Base-by-base conservation (phyloP, 2,888 invertebrate species). In the Chrysina gloriosa region DNA sequence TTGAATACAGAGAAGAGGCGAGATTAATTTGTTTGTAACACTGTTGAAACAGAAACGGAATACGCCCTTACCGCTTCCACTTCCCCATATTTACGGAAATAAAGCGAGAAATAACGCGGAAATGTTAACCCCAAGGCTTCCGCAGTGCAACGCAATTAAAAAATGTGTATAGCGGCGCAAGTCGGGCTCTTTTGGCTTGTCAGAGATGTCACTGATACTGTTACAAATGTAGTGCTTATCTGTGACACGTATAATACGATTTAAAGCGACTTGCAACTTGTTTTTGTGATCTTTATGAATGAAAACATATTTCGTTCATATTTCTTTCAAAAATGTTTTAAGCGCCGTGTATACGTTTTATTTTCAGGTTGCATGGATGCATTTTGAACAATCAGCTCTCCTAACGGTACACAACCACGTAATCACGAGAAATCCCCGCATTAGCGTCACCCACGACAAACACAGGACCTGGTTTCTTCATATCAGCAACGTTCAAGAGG, bases 341-440 rank as follows among this genome's bases (percentile, higher is more conserved):
- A n/a, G n/a, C n/a, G n/a, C n/a, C n/a, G n/a, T n/a, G n/a, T n/a
- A n/a, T 54, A 16, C 11, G 19, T 42, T 50, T 42, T 64, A 3
- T 72, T 84, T 85, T 29, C 85, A 96, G 96, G 95, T 96, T 72
- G 96, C 96, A 77, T 96, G 96, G 96, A 96, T 96, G 92, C 93
- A 96, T 83, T 95, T 94, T 83, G 96, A 96, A 83, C 95, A 95
- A 84, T 95, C 95, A 63, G 95, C 96, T 54, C 96, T 96, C 79
- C 84, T 96, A 80, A 95, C 96, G 48, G 95, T 96, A 61, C 95
- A 96, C 85, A 95, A 93, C 84, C 95, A 96, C 86, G 96, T 96
- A 81, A 96, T 96, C 83, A 96, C 96, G 65, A 89, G 95, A 77
- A 96, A 96, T 87, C 94, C 95, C 7, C 88, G 96, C 71, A 95